These are phyloP conservation scores for Drosophila nikananu DNA, from an alignment of 1,140 invertebrate genomes.

Conservation along the genomic window DNA sequence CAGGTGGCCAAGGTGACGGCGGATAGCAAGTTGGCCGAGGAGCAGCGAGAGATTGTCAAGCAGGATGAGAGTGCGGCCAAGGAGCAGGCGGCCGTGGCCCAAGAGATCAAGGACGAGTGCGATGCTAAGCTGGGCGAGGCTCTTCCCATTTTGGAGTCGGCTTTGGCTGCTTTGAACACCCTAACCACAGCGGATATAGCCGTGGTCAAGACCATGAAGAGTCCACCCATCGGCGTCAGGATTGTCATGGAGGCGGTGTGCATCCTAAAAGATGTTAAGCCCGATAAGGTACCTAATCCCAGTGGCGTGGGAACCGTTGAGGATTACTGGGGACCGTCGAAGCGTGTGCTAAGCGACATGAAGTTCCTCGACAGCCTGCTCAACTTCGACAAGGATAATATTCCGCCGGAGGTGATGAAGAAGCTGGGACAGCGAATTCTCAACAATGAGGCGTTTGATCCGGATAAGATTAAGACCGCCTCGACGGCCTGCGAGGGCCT, in stretches of 20 bases:
- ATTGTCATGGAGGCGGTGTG: conserved; percentile 98
- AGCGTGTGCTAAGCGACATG: conserved; percentile 95
- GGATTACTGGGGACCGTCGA: conserved; percentile 97
- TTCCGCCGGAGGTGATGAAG: conserved; percentile 92
- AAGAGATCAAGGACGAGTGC: conserved; percentile 97
- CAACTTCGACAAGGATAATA: conserved; percentile 97
- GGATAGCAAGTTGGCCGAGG: conserved; percentile 89
- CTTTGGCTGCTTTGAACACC: conserved; percentile 95
- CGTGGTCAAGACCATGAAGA: conserved; percentile 98
- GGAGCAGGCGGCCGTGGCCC: conserved; percentile 90
- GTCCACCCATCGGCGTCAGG: conserved; percentile 96
- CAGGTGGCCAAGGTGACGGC: conserved; percentile 89
- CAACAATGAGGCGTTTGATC: conserved; percentile 95
- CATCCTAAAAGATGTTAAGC: conserved; percentile 91
- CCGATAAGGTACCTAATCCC: conserved; percentile 87
- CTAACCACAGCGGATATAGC: conserved; percentile 96
- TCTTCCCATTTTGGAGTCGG: conserved; percentile 96
- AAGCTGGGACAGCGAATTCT: conserved; percentile 93
- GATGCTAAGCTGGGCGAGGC: conserved; percentile 97
- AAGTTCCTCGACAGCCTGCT: conserved; percentile 94
- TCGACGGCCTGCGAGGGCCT: conserved; percentile 93
- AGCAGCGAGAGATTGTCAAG: conserved; percentile 86
- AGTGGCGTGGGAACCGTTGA: conserved; percentile 92
- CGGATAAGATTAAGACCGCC: conserved; percentile 93
- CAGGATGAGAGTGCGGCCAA: conserved; percentile 90